Evolutionary conservation across 2,797 vertebrate genomes (phyloP).

Genomic region (Muscicapa striata): DNA sequence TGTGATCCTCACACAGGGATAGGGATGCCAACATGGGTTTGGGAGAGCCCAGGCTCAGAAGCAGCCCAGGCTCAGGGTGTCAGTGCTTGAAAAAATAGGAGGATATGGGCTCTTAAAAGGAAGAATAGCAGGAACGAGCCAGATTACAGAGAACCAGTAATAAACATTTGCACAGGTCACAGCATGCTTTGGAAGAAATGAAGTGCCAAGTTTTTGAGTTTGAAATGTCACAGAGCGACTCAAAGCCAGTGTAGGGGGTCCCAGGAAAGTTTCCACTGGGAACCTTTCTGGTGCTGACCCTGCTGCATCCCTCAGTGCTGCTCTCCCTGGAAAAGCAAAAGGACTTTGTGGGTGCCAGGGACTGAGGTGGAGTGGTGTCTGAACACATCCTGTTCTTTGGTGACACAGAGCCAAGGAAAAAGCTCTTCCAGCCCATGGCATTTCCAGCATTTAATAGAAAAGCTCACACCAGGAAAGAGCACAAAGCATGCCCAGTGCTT

Average conservation of each 20-base stretch:
- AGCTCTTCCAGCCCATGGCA: not conserved
- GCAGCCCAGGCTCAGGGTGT: not conserved
- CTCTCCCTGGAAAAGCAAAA: accelerated
- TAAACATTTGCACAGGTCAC: not conserved
- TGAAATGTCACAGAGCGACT: not conserved
- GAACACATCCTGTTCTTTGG: accelerated
- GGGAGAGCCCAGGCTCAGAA: not conserved
- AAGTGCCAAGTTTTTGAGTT: not conserved
- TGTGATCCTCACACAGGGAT: not conserved
- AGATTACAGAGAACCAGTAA: not conserved
- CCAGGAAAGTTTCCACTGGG: not conserved
- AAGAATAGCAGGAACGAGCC: slow-evolving; percentile 21
- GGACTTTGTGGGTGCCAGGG: not conserved
- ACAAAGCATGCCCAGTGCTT: not conserved
- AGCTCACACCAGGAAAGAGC: not conserved
- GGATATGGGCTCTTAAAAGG: slow-evolving; percentile 12
- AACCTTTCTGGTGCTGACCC: not conserved
- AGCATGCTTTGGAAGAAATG: not conserved
- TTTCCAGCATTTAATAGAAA: not conserved
- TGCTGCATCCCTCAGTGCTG: not conserved
- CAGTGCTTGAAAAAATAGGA: not conserved
- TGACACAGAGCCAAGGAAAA: not conserved
- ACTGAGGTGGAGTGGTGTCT: not conserved
- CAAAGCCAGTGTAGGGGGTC: accelerated
- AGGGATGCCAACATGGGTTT: accelerated